A percentile compares a stretch with the other conserved stretches of the same genome.
These are phyloP conservation scores for Heteronetta atricapilla DNA, from an alignment of 2,113 vertebrate genomes.

Conservation along the genomic window DNA sequence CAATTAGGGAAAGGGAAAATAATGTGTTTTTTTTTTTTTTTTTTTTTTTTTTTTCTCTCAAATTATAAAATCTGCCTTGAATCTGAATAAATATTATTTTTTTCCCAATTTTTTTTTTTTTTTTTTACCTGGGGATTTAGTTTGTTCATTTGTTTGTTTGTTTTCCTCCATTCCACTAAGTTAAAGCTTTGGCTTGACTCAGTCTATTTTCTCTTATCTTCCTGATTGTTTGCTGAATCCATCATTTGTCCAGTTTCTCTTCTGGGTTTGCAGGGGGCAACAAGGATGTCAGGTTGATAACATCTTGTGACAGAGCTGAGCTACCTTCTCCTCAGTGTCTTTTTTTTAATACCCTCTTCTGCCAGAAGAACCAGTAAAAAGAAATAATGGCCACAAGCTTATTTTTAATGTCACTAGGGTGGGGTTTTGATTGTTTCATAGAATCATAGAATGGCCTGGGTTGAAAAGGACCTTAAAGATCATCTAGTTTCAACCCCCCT, in stretches of 20 bases:
- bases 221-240: neutral
- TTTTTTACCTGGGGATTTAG: neutral
- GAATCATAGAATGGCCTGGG: too few species aligned
- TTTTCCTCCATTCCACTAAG: neutral
- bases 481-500: too few species aligned
- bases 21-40: neutral
- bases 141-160: neutral
- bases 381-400: neutral
- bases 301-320: neutral
- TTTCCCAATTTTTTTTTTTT: rapidly evolving
- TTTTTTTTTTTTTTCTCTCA: neutral
- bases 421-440: neutral
- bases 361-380: neutral
- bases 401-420: neutral
- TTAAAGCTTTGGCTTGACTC: neutral
- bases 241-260: neutral
- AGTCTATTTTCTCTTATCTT: neutral
- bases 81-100: neutral
- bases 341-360: neutral
- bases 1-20: neutral
- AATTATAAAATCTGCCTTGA: neutral
- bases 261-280: neutral
- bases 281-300: neutral
- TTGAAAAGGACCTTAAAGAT: too few species aligned
- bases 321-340: neutral